Evolutionary conservation across 2,113 vertebrate species (phyloP), one percentile per base, ranked within the genome.

Genomic region (Psittacula cyanocephala): DNA sequence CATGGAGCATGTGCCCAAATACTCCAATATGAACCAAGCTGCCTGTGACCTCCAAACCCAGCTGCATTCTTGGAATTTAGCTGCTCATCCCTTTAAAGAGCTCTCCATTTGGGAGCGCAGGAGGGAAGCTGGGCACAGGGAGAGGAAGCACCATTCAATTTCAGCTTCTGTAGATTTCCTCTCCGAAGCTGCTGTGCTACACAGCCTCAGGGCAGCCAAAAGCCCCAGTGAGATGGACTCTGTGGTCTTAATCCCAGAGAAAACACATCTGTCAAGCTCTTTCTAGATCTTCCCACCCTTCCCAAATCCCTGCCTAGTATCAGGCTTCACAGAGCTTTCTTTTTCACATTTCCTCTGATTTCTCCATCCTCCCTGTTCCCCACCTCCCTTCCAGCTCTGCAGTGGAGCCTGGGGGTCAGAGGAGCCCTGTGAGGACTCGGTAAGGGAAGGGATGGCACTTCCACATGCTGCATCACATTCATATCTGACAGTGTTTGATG

Each of bases 241-340:
- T 37, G 68, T 24, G 65, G 37, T 88, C 70, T 92, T 95, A 94
- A 96, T 96, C 87, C 91, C 64, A 50, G 50, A 75, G 88, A 95
- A 96, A 92, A 92, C 2, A 1, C 75, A 55, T 78, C 65, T 79
- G 81, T 88, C 57, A 44, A 81, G 68, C 64, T 50, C 55, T 75
- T 85, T 93, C 89, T 87, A n/a, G 46, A 89, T 65, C 55, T 81
- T 43, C 88, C 81, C 75, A 65, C 23, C 85, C 63, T 86, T 82
- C 80, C 68, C 88, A 91, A 94, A 96, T 93, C 95, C 90, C 86
- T 64, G 44, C 46, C 80, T 95, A 80, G 94, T 41, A 31, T 88
- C 67, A 33, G 19, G 82, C 41, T 91, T 89, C 68, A 24, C 50
- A 39, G 28, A 87, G 47, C 31, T 57, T 68, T 28, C 52, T 43